Percentiles rank a stretch among this genome's conserved stretches.
These are phyloP conservation scores for Takifugu bimaculatus DNA, from an alignment of 2,113 vertebrate species.

Conservation along the genomic window DNA sequence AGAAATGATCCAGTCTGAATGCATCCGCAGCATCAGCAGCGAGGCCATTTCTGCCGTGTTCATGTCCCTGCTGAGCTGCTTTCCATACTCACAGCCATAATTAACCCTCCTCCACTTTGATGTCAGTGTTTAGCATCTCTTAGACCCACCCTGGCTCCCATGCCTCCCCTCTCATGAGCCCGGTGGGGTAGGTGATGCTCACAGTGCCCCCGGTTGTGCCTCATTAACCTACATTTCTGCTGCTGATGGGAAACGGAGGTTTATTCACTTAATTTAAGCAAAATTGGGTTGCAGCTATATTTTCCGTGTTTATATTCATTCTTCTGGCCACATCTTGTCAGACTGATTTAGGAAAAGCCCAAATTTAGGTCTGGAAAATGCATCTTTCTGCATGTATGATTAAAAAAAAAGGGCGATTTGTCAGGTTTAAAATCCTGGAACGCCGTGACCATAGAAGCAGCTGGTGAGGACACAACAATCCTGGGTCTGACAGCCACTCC, in stretches of 20 bases:
- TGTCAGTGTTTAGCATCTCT: conserved; percentile 24
- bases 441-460: neutral
- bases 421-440: neutral
- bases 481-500: neutral
- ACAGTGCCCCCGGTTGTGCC: conserved; percentile 45
- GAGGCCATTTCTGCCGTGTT: conserved; percentile 13
- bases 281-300: no score
- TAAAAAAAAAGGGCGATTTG: neutral
- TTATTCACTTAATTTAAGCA: neutral
- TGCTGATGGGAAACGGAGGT: conserved; percentile 31
- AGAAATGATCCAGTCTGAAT: no score
- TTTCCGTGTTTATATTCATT: neutral
- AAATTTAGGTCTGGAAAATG: conserved; percentile 4
- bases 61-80: conserved; percentile 15
- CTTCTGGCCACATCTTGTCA: no score
- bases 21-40: neutral
- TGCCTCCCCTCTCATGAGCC: conserved; percentile 24
- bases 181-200: conserved; percentile 41
- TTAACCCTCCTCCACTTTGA: conserved; percentile 54
- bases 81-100: conserved; percentile 32
- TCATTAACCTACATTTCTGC: conserved; percentile 66
- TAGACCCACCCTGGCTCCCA: conserved; percentile 10
- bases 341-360: neutral
- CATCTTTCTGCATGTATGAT: no score
- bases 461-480: neutral